These are phyloP conservation scores for Heteromormyrus szaboi DNA, from an alignment of 2,797 vertebrate genomes.

Conservation along the genomic window DNA sequence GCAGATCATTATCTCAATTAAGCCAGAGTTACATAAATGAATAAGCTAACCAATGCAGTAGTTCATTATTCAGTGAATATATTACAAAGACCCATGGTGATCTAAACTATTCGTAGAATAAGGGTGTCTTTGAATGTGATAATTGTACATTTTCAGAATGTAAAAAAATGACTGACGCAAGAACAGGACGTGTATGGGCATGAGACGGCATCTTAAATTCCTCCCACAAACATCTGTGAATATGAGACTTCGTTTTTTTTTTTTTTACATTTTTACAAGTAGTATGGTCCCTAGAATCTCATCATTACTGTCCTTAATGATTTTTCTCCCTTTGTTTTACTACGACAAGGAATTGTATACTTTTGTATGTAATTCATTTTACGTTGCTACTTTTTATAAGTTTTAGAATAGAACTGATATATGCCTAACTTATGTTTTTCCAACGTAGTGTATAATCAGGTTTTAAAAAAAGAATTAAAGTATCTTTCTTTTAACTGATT, in stretches of 20 bases:
- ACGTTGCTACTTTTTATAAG: neutral
- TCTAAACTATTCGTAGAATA: neutral
- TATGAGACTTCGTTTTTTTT: neutral
- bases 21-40: neutral
- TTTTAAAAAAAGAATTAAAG: neutral
- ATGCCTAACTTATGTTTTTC: neutral
- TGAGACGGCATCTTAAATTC: constrained; percentile 7
- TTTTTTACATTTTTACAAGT: neutral
- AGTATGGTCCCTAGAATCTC: neutral
- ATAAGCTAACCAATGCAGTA: neutral
- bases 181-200: constrained; percentile 5
- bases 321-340: neutral
- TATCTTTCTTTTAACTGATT: neutral
- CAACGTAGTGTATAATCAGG: neutral
- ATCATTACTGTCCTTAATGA: neutral
- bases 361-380: neutral
- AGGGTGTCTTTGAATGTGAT: neutral
- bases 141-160: neutral
- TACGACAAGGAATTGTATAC: neutral
- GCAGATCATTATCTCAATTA: neutral
- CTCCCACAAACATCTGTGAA: constrained; percentile 5
- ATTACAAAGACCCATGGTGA: neutral
- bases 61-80: neutral
- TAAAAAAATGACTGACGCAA: neutral
- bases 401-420: neutral